These are phyloP conservation scores for Mya arenaria DNA, from an alignment of 1,140 invertebrate species.

Conservation along the genomic window DNA sequence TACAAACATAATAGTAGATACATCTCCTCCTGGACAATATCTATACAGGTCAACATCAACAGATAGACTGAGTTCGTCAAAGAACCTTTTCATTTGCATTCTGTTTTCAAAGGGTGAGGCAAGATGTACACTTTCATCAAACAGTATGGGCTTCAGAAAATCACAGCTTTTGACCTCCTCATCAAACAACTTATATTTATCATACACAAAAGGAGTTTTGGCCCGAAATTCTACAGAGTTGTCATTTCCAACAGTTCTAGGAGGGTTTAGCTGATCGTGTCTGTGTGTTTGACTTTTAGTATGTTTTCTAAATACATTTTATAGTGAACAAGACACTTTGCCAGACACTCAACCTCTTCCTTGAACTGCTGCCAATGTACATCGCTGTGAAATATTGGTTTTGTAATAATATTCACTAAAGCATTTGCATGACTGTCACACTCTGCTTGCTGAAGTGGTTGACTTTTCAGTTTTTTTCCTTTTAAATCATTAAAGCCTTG, in stretches of 20 bases:
- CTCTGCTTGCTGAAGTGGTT: background rate
- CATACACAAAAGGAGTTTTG: background rate
- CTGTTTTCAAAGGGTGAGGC: constrained; percentile 16
- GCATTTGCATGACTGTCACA: background rate
- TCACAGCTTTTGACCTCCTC: background rate
- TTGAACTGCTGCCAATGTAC: background rate
- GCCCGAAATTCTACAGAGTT: background rate
- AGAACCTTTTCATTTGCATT: constrained; percentile 23
- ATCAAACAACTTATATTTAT: constrained; percentile 25
- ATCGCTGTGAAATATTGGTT: background rate
- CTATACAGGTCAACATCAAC: constrained; percentile 9
- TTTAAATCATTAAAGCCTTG: constrained; percentile 6
- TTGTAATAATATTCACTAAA: background rate
- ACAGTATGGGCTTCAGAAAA: background rate
- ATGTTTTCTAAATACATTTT: background rate
- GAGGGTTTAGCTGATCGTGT: background rate
- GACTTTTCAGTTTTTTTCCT: constrained; percentile 16
- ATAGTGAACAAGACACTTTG: background rate
- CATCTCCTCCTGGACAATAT: constrained; percentile 17
- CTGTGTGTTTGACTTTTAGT: background rate
- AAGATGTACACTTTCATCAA: constrained; percentile 50
- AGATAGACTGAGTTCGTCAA: constrained; percentile 29
- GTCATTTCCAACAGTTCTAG: background rate
- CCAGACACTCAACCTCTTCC: background rate
- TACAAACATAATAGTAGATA: background rate